These are phyloP conservation scores for Eulithis testata DNA, from an alignment of 2,888 invertebrate genomes.

Conservation along the genomic window DNA sequence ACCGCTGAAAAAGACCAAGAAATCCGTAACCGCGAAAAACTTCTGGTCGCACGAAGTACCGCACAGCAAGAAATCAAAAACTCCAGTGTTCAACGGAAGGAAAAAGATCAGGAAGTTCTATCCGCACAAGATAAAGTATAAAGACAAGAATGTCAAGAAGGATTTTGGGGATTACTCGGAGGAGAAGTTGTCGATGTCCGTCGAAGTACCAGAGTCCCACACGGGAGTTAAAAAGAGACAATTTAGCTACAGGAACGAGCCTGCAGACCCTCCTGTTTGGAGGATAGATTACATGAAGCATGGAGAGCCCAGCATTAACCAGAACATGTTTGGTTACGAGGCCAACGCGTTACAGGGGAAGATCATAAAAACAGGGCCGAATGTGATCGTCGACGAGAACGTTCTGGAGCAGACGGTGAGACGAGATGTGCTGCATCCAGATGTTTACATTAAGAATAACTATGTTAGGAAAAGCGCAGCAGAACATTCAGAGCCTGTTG, in stretches of 20 bases:
- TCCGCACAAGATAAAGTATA: constrained; percentile 76
- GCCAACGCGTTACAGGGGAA: constrained; percentile 58
- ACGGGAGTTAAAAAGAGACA: constrained; percentile 51
- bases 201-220: constrained; percentile 59
- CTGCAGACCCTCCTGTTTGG: constrained; percentile 65
- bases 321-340: constrained; percentile 53
- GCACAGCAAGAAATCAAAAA: constrained; percentile 43
- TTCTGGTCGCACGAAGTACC: constrained; percentile 44
- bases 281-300: constrained; percentile 76
- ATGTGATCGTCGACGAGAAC: constrained; percentile 55
- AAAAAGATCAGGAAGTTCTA: constrained; percentile 73
- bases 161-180: constrained; percentile 60
- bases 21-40: constrained; percentile 30
- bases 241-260: constrained; percentile 54
- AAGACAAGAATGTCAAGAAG: constrained; percentile 52
- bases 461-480: constrained; percentile 52
- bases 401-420: constrained; percentile 52
- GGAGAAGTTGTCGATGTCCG: constrained; percentile 70
- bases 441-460: constrained; percentile 73
- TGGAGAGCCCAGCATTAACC: constrained; percentile 63
- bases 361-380: constrained; percentile 59
- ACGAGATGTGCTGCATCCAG: constrained; percentile 68
- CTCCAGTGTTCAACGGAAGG: constrained; percentile 53
- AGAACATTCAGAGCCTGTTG: constrained; percentile 51
- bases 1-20: constrained; percentile 33